Base-by-base conservation (phyloP, 2,113 vertebrate species). In the Ochotona princeps region DNA sequence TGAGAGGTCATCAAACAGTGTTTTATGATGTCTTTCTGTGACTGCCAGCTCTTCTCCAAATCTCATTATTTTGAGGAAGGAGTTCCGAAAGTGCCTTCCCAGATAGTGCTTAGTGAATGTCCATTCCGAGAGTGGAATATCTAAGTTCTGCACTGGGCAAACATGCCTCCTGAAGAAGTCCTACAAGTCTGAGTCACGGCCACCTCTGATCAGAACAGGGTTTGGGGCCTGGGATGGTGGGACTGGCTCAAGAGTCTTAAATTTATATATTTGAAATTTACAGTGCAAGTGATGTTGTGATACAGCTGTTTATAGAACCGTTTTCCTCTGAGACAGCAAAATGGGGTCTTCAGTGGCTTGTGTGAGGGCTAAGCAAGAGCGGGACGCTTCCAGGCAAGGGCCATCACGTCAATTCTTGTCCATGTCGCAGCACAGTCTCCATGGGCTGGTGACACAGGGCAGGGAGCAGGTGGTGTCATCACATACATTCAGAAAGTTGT, bases 41-140 rank as follows among this genome's bases (percentile, higher is more conserved):
- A 89, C 23, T 65, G 51, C 67, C 28, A 80, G 49, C 28, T 65
- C 1, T 49, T 90, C 76, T 72, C 15, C 80, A 80, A 11, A 72
- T 67, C 81, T 89, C 61, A 54, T 76, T 87, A 60, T 91, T 94
- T 90, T 74, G 54, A 85, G 38, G 82, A 15, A 70, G 51, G 63
- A 70, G 7, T 66, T 93, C 18, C 21, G 51, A 83, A 89, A 57
- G 51, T 38, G 69, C 18, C 32, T 80, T 72, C 30, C 63, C 21
- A 51, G 20, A 9, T 70, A 57, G 25, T 60, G 51, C 54, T 79
- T 7, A 1, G 38, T 65, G 44, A 67, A 44, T 78, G 35, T 44
- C 25, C 44, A 0, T 30, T 63, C 54, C 30, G 28, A 73, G 83
- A 83, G 23, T 83, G n/a, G 49, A 25, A 18, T 47, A 9, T 69